Base-by-base conservation (phyloP, 2,888 invertebrate genomes). In the Synanthedon formicaeformis region DNA sequence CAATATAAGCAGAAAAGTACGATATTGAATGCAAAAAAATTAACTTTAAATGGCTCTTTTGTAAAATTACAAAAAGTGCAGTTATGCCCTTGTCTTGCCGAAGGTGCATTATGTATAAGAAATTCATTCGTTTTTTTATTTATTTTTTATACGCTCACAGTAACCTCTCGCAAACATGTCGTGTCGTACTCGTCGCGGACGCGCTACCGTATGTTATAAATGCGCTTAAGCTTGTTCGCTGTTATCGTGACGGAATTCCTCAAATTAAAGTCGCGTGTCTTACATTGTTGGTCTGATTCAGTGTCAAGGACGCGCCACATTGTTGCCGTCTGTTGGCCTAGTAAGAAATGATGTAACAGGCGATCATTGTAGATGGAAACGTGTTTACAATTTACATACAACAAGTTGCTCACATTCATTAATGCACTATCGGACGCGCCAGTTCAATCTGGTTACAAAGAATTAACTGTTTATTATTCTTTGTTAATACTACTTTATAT, bases 171-270 rank as follows among this genome's bases (percentile, higher is more conserved):
- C 27, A 27, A 27, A 6, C 27, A 10, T 34, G 34, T 34, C 34
- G 34, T 10, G 34, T 34, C 34, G 34, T 34, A 34, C 10, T 34
- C 34, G 12, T 40, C 48, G 11, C 4, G 16, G n/a, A 45, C 45
- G n/a, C 45, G 45, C 13, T 14, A 6, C 45, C 2, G n/a, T 45
- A n/a, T 11, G 6, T 8, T 12, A 14, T 45, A 45, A 45, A 45
- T 14, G 14, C n/a, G 13, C 27, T 18, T 11, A 51, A 58, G 59
- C 64, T 58, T 56, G 64, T 65, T 65, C 62, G 62, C 63, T 63
- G 66, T 62, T 62, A 64, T 66, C 61, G 61, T 58, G 57, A 54
- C 57, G 56, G 61, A 61, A 64, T 66, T 59, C 59, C 59, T 62
- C 60, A 65, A 64, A 64, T 64, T 60, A 62, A 49, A 64, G 61